Base-by-base conservation (phyloP, 2,888 invertebrate species). In the Andrena hattorfiana region DNA sequence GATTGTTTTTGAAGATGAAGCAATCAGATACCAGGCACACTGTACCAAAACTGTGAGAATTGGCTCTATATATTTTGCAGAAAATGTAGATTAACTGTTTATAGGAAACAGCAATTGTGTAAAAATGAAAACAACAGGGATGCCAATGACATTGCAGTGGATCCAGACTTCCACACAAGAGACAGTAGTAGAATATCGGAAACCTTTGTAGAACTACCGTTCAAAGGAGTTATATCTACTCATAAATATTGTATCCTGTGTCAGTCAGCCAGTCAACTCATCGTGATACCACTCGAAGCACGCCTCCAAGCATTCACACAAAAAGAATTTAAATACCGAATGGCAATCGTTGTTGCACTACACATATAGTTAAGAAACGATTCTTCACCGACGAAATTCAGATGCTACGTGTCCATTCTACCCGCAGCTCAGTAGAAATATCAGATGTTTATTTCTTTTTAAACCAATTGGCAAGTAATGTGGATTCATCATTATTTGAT, bases 271-370 rank as follows among this genome's bases (percentile, higher is more conserved):
- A 32, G 30, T 16, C 32, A 62, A 16, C 32, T 62, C 2, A 20
- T 62, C 7, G n/a, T 62, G 62, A 62, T 62, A 62, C 32, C 28
- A 32, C n/a, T 62, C 35, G 66, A 86, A 74, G 85, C 85, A 59
- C 72, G 86, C 5, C 76, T 81, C 49, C 85, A 84, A 73, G 77
- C 67, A 10, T 83, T 69, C 23, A 77, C 74, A 10, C 78, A 88
- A 63, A 8, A 64, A 66, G 74, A 59, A 84, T 51, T 68, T 80
- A 77, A 6, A 89, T 86, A 71, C 81, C 85, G 35, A 54, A 62
- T 42, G 85, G 83, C 63, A 88, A 90, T 87, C 84, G 87, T 28
- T 89, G 89, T 56, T 88, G 87, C 60, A 16, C 30, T 16, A 68
- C 10, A 49, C 87, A 89, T 68, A 60, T 89, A n/a, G 85, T 89